Evolutionary conservation across 2,888 invertebrate genomes (phyloP), one percentile per base, ranked within the genome.

Genomic region (Kryphioiulus occultus): DNA sequence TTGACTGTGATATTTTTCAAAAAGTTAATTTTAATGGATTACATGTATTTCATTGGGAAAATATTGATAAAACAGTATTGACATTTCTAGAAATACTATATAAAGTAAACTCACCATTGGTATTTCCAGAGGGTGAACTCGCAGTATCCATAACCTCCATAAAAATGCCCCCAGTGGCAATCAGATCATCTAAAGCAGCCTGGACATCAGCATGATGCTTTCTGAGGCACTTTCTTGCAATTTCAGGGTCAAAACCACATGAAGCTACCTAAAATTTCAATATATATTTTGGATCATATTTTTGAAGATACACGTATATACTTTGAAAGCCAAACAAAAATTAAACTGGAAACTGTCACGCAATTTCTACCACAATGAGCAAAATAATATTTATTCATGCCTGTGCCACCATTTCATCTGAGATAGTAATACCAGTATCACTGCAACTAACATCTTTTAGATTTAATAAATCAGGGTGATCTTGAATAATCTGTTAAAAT

Each of bases 191-290:
- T 0, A 95, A 93, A 0, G 95, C 95, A 44, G 92, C 92, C 89
- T 93, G 92, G 84, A 94, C 90, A 90, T 94, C 93, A 90, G 95
- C 95, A 15, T 91, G 89, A 1, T 93, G 91, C 68, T 93, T 92
- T 86, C 93, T 92, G 22, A 95, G 92, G 0, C 95, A 95, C 0
- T 92, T 89, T 89, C 92, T 92, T 0, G 94, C 94, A 89, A 93
- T 92, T 22, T 93, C 92, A 0, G 91, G 90, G 7, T 93, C 92
- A 90, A 95, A 95, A 0, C 95, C 95, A 91, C 95, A 94, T 17
- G 93, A 93, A 86, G 93, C 92, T 88, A 94, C 90, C 94, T 94
- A 90, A 19, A 26, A 68, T 68, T 68, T 68, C 15, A 17, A 15
- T 15, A 47, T 15, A 47, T 47, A 47, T 17, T 47, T 47, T 17